These are phyloP conservation scores for Caloenas nicobarica DNA, from an alignment of 2,113 vertebrate species.

Conservation along the genomic window DNA sequence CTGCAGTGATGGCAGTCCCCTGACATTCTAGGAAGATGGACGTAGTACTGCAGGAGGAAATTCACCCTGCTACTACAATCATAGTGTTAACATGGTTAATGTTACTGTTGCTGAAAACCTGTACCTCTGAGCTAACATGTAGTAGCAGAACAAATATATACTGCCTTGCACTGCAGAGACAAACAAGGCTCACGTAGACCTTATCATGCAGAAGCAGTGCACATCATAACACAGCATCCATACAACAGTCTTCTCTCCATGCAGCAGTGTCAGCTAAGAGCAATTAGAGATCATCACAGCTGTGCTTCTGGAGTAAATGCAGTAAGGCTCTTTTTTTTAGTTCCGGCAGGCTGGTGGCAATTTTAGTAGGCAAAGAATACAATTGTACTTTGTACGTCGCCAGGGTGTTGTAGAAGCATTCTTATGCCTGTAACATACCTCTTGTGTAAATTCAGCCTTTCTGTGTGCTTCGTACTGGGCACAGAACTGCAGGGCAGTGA, in stretches of 20 bases:
- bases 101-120: background rate
- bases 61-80: background rate
- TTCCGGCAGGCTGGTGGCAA: background rate
- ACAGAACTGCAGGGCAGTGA: fast-evolving
- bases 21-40: background rate
- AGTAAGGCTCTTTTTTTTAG: background rate
- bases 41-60: background rate
- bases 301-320: background rate
- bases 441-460: background rate
- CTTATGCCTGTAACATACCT: background rate
- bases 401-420: background rate
- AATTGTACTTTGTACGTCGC: background rate
- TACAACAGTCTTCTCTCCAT: background rate
- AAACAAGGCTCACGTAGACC: background rate
- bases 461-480: fast-evolving
- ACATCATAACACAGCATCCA: fast-evolving
- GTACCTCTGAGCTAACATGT: background rate
- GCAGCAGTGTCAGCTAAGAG: background rate
- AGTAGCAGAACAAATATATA: background rate
- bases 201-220: background rate
- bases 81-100: background rate
- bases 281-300: background rate
- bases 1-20: background rate
- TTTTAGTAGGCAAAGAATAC: background rate
- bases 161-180: background rate